These are phyloP conservation scores for Solenopsis invicta DNA, from an alignment of 1,140 invertebrate species.

Conservation along the genomic window DNA sequence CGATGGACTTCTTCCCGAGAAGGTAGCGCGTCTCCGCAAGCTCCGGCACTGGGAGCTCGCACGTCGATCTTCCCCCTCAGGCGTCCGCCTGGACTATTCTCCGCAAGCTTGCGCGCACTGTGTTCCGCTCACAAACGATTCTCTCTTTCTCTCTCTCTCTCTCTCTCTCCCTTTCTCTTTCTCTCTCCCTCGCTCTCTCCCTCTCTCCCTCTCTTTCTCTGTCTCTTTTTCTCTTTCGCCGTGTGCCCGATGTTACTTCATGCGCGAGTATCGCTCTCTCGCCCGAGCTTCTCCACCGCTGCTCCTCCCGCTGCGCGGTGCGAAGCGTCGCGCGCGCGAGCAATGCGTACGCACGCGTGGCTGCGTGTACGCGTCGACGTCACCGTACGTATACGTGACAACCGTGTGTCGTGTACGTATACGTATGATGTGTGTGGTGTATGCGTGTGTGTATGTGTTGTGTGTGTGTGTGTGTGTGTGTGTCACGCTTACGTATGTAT, in stretches of 20 bases:
- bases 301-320: constrained; percentile 46
- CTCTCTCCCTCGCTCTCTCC: not conserved
- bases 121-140: constrained; percentile 32
- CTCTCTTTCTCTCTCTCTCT: not conserved
- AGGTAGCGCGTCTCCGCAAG: constrained; percentile 46
- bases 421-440: no score
- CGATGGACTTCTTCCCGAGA: constrained; percentile 24
- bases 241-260: constrained; percentile 8
- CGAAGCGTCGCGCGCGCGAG: constrained; percentile 23
- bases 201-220: not conserved
- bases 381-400: not conserved
- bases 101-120: constrained; percentile 25
- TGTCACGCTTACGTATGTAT: not conserved
- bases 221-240: not conserved
- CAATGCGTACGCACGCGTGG: constrained; percentile 40
- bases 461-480: constrained; percentile 4
- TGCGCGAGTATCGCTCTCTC: constrained; percentile 30
- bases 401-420: not conserved
- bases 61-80: constrained; percentile 44
- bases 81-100: constrained; percentile 16
- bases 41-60: constrained; percentile 4
- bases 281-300: constrained; percentile 24
- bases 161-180: not conserved
- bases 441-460: not conserved
- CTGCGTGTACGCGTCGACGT: not conserved